These are phyloP conservation scores for Aculops lycopersici DNA, from an alignment of 1,140 invertebrate genomes.

Conservation along the genomic window DNA sequence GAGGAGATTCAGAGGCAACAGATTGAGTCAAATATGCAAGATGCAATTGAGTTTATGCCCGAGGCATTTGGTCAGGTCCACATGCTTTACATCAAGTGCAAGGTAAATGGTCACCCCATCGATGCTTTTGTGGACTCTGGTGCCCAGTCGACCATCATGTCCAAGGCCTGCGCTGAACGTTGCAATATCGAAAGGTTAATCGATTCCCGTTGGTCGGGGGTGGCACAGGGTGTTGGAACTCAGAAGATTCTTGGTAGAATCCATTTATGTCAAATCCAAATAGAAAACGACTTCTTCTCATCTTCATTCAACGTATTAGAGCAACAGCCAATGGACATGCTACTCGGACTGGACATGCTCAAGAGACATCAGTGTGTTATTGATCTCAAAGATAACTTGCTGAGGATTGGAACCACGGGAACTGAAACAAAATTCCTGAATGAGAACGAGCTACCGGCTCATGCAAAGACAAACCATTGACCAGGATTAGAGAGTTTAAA, in stretches of 20 bases:
- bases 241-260: slow-evolving; percentile 41
- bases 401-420: slow-evolving; percentile 75
- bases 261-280: slow-evolving; percentile 39
- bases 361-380: slow-evolving; percentile 86
- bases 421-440: slow-evolving; percentile 60
- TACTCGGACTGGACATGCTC: slow-evolving; percentile 82
- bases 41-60: slow-evolving; percentile 87
- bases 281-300: slow-evolving; percentile 63
- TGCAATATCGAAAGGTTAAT: slow-evolving; percentile 85
- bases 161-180: slow-evolving; percentile 48
- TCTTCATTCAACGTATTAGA: slow-evolving; percentile 90
- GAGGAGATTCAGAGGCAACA: slow-evolving; percentile 40
- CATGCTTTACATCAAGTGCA: slow-evolving; percentile 86
- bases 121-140: slow-evolving; percentile 93
- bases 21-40: slow-evolving; percentile 76
- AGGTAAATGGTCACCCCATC: slow-evolving; percentile 72
- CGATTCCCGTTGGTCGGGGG: slow-evolving; percentile 67
- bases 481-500: too few relatives aligned
- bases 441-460: slow-evolving; percentile 47
- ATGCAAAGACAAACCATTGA: too few relatives aligned
- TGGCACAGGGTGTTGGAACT: slow-evolving; percentile 74
- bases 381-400: slow-evolving; percentile 54
- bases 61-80: slow-evolving; percentile 86
- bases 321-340: slow-evolving; percentile 92
- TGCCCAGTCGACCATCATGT: slow-evolving; percentile 78